Conservation (phyloP, 2,797 vertebrate species). For the Ispidina picta region DNA sequence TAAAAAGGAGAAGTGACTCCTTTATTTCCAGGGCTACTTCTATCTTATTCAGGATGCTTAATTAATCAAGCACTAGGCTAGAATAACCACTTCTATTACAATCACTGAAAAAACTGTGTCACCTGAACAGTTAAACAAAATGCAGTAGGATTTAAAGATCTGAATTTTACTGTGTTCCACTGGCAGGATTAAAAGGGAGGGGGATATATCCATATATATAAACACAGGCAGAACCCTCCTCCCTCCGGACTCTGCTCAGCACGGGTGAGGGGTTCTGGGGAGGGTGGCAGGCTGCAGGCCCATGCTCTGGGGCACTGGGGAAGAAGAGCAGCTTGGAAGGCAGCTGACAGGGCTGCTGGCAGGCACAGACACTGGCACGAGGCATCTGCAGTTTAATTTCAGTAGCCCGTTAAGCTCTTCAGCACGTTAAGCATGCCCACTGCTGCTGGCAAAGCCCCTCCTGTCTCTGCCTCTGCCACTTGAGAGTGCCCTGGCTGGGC, state of each 20-base stretch:
- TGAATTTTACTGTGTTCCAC: background rate
- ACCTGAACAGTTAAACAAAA: constrained; percentile 42
- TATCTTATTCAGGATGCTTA: constrained; percentile 7
- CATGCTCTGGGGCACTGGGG: background rate
- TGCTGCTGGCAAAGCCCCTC: constrained; percentile 4
- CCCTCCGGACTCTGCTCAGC: no score
- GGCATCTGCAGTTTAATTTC: constrained; percentile 46
- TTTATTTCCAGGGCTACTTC: constrained; percentile 12
- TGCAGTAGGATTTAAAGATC: constrained; percentile 20
- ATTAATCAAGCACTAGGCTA: background rate
- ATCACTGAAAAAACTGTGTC: constrained; percentile 30
- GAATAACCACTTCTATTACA: constrained; percentile 29
- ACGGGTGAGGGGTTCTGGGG: no score
- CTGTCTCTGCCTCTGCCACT: background rate
- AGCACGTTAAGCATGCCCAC: constrained; percentile 60
- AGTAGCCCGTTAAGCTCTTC: constrained; percentile 61
- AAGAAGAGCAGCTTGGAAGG: background rate
- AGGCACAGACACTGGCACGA: background rate
- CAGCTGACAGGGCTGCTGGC: background rate
- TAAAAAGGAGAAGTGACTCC: background rate
- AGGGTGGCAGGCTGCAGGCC: background rate
- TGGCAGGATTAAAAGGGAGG: background rate
- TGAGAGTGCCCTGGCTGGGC: background rate
- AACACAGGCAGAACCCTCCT: background rate
- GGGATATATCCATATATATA: background rate